These are phyloP conservation scores for Protodeltote pygarga DNA, from an alignment of 2,888 invertebrate species.

Conservation along the genomic window DNA sequence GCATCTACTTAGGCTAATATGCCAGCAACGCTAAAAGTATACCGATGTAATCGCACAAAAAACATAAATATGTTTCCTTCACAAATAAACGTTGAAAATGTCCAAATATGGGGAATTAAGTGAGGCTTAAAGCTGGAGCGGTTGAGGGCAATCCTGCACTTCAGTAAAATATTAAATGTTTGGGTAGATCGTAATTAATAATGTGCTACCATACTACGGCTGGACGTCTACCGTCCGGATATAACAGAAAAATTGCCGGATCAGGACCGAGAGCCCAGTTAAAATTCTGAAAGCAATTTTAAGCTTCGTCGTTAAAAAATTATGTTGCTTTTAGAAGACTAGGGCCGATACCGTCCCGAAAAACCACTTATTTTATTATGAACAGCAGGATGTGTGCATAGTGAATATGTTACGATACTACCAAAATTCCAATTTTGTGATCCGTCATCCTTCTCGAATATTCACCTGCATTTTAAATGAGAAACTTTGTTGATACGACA, in stretches of 20 bases:
- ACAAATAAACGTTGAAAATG: conserved; percentile 69
- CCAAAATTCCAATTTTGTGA: conserved; percentile 12
- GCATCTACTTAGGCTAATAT: conserved; percentile 28
- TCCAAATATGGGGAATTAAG: conserved; percentile 79
- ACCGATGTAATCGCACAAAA: conserved; percentile 57
- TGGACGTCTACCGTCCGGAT: conserved; percentile 68
- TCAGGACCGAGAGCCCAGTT: conserved; percentile 66
- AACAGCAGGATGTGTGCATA: conserved; percentile 42
- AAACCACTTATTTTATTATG: conserved; percentile 60
- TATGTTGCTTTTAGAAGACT: conserved; percentile 62
- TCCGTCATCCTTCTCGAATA: background rate
- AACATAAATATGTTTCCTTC: conserved; percentile 67
- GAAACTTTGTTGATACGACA: conserved; percentile 4
- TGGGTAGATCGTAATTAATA: conserved; percentile 81
- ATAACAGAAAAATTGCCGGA: conserved; percentile 82
- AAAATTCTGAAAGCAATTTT: conserved; percentile 72
- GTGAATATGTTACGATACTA: conserved; percentile 15
- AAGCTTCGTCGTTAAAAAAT: conserved; percentile 61
- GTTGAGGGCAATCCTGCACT: conserved; percentile 73
- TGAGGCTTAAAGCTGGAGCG: conserved; percentile 73
- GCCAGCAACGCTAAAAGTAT: conserved; percentile 30
- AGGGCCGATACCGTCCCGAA: conserved; percentile 51
- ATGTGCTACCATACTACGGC: conserved; percentile 70
- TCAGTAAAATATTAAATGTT: conserved; percentile 82
- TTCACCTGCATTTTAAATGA: conserved; percentile 8